These are phyloP conservation scores for Corythornis cristatus DNA, from an alignment of 2,113 vertebrate species.

Conservation along the genomic window DNA sequence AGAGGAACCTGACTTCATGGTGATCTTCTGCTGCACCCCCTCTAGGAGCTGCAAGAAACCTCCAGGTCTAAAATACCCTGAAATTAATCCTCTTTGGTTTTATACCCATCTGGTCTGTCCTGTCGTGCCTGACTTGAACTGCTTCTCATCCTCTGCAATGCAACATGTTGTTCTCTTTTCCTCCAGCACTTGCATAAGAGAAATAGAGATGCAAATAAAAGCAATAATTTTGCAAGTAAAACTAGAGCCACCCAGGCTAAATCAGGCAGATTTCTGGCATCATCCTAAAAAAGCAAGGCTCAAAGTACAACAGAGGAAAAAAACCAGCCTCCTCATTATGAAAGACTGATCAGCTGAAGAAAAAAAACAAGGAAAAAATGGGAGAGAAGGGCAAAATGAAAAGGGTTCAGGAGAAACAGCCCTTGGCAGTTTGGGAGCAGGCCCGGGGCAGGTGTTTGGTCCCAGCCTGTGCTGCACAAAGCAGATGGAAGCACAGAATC, in stretches of 20 bases:
- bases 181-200: slow-evolving; percentile 7
- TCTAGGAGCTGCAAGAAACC: background rate
- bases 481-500: too few relatives aligned
- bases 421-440: background rate
- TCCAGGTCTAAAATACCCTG: background rate
- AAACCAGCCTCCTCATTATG: background rate
- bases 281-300: slow-evolving; percentile 18
- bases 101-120: background rate
- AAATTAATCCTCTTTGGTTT: background rate
- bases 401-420: background rate
- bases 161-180: background rate
- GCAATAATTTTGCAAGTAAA: slow-evolving; percentile 34
- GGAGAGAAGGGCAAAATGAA: background rate
- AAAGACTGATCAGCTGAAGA: background rate
- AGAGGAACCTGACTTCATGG: background rate
- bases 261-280: slow-evolving; percentile 27
- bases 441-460: background rate
- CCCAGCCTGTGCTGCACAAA: background rate
- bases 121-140: background rate
- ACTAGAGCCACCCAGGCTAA: slow-evolving; percentile 39
- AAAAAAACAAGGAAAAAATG: background rate
- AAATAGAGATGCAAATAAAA: background rate
- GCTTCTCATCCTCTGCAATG: background rate
- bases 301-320: slow-evolving; percentile 14
- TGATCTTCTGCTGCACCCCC: background rate